These are phyloP conservation scores for Drosophila busckii DNA, from an alignment of 1,140 invertebrate genomes.

Conservation along the genomic window DNA sequence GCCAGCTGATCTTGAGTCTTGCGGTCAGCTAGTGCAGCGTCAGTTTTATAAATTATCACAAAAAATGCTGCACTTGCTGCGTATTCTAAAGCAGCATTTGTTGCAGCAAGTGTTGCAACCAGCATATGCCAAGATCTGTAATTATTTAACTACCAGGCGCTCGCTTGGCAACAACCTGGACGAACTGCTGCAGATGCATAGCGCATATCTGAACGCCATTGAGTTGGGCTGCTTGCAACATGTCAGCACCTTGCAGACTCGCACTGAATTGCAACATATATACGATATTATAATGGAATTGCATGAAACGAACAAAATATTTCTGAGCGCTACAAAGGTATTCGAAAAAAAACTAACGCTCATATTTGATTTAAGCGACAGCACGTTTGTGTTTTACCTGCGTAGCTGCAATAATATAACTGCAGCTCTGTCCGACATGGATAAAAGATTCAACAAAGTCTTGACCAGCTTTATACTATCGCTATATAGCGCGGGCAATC, in stretches of 20 bases:
- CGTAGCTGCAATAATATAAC: conserved; percentile 21
- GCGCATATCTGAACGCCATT: conserved; percentile 23
- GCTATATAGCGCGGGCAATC: neutral
- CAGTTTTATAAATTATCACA: conserved; percentile 11
- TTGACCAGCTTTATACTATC: conserved; percentile 14
- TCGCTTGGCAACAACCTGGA: conserved; percentile 16
- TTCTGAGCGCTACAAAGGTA: no score
- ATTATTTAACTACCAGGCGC: no score
- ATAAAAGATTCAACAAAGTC: conserved; percentile 1
- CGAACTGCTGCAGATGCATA: conserved; percentile 24
- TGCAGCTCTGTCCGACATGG: conserved; percentile 14
- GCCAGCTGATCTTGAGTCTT: neutral
- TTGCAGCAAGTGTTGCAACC: conserved; percentile 5
- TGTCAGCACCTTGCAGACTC: neutral
- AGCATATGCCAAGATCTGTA: conserved; percentile 4
- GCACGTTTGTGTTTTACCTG: conserved; percentile 10
- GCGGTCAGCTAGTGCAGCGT: neutral
- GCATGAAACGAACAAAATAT: no score
- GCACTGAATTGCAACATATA: neutral
- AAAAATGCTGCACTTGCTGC: conserved; percentile 6
- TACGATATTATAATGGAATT: conserved; percentile 20
- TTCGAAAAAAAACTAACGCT: no score
- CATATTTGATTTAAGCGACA: neutral
- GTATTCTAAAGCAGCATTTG: conserved; percentile 17
- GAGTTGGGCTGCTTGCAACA: conserved; percentile 7